phyloP scores from a whole-genome alignment of 2,113 vertebrate genomes.

The Proteles cristata region DNA sequence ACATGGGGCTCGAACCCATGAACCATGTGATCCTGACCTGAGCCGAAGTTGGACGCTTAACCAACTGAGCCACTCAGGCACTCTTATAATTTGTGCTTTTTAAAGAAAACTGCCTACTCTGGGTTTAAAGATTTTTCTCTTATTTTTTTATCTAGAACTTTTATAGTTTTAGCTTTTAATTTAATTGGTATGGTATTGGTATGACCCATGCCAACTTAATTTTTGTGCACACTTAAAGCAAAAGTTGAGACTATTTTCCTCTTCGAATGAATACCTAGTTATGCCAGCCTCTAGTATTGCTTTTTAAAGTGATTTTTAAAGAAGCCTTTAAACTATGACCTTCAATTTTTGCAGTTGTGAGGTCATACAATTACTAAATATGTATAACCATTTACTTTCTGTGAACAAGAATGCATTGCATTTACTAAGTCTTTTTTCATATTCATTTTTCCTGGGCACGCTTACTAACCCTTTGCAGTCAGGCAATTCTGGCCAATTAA shows the following conservation, averaged over 20 bases:
- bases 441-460: neutral
- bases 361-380: neutral
- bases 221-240: neutral
- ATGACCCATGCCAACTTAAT: neutral
- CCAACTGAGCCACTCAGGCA: no score
- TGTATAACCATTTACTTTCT: neutral
- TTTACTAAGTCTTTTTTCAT: neutral
- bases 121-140: neutral
- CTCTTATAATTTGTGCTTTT: neutral
- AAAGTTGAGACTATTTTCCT: neutral
- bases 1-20: no score
- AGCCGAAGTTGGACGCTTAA: no score
- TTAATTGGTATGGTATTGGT: neutral
- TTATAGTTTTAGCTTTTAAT: neutral
- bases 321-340: neutral
- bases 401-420: neutral
- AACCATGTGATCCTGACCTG: no score
- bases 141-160: conserved; percentile 21
- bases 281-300: neutral
- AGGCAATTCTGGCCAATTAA: neutral
- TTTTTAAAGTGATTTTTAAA: neutral
- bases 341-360: neutral
- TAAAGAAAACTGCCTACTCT: neutral
- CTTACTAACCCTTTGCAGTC: neutral
- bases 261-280: neutral